Base-by-base conservation (phyloP, 2,888 invertebrate species). In the Acrobasis repandana region DNA sequence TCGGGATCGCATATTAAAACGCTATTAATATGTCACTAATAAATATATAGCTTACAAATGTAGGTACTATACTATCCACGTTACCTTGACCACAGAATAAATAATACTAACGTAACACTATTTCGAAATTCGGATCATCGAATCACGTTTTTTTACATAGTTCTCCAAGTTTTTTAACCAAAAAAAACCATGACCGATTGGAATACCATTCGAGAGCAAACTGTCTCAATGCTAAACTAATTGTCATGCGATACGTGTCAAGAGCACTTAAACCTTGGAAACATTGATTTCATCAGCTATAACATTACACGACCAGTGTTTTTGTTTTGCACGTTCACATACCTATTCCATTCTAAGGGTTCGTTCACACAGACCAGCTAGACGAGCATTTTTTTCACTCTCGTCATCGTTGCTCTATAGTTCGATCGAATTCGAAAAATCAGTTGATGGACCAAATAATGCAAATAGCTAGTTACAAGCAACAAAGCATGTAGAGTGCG, bases 161-260 rank as follows among this genome's bases (percentile, higher is more conserved):
- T 38, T 14, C 6, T 28, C 9, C 16, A 36, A 16, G 20, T 47
- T 47, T 47, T 46, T 57, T 18, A 15, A 0, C 14, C 14, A 50
- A 28, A 9, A 18, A 11, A 28, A 56, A 15, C 61, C 63, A 59
- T 59, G 50, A 59, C 56, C 20, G 52, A 51, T 59, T 20, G 34
- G 61, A 52, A 65, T 62, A 62, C 68, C 63, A 65, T 61, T 56
- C 56, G 58, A 56, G 50, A 57, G 56, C 62, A 69, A 70, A 65
- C 62, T 60, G 58, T 59, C 65, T 62, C 61, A 64, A 64, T 66
- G 63, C 61, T 66, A 63, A 63, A 69, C 70, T 77, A 75, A 79
- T 79, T 79, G 72, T 70, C 72, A 79, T 76, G 76, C 74, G 73
- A 83, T 76, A 70, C 74, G 68, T 83, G 83, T 86, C 83, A 82